These are phyloP conservation scores for Leucopternis melanops DNA, from an alignment of 2,113 vertebrate species.

Conservation along the genomic window DNA sequence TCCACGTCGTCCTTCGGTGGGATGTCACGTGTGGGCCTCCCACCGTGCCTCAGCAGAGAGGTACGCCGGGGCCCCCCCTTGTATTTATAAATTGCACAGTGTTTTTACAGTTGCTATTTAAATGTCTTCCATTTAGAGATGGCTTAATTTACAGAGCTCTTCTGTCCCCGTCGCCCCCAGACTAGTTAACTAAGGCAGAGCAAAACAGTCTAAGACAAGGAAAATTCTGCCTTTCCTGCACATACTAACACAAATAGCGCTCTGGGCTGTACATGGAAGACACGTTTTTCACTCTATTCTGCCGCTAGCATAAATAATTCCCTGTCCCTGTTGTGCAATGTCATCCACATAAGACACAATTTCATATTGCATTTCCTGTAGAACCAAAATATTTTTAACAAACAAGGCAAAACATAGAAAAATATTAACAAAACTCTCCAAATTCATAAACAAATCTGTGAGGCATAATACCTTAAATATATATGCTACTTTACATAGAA, in stretches of 20 bases:
- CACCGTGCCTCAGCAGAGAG: too few relatives aligned
- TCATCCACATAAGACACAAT: neutral
- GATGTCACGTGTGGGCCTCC: too few relatives aligned
- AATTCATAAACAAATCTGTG: neutral
- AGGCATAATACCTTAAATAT: neutral
- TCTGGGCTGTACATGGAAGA: neutral
- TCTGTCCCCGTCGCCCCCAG: rapidly evolving
- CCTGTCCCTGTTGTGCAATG: neutral
- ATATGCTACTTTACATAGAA: neutral
- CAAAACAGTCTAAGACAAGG: neutral
- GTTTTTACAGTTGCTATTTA: neutral
- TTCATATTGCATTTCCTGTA: neutral
- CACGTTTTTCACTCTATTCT: neutral
- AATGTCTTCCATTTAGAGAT: neutral
- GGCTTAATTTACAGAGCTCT: neutral
- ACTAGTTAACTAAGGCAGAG: neutral
- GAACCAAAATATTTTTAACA: neutral
- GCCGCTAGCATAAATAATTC: neutral
- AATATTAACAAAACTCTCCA: neutral
- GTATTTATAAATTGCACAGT: neutral
- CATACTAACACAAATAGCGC: neutral
- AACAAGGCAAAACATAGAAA: neutral
- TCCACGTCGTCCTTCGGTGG: too few relatives aligned
- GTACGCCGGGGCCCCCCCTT: too few relatives aligned
- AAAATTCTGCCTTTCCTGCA: neutral